phyloP scores from a whole-genome alignment of 2,113 vertebrate species.

The Stegostoma tigrinum region DNA sequence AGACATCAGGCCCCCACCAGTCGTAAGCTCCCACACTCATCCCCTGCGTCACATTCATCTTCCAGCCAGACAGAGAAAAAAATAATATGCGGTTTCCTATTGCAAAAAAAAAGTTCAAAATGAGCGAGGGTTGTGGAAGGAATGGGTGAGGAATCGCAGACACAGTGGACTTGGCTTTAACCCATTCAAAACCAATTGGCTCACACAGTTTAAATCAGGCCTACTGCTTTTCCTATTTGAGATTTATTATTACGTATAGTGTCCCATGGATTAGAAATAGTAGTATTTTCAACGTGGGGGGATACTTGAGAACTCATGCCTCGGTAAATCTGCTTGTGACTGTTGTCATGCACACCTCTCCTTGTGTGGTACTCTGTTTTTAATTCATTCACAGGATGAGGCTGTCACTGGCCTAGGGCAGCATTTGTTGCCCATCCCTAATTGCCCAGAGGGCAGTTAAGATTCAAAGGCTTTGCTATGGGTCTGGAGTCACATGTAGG shows the following conservation, averaged over 20 bases:
- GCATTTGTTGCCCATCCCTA: no score
- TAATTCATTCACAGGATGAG: no score
- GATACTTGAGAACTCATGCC: neutral
- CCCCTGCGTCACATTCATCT: slow-evolving; percentile 7
- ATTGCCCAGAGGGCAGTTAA: no score
- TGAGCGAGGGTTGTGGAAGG: neutral
- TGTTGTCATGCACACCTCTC: neutral
- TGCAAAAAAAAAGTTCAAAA: neutral
- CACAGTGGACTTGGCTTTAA: neutral
- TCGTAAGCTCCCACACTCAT: neutral
- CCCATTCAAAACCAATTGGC: neutral
- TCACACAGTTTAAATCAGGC: neutral
- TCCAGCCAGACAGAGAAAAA: neutral
- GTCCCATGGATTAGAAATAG: neutral
- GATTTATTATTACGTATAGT: neutral
- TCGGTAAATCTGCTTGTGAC: neutral
- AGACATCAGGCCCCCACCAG: neutral
- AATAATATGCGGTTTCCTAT: no score
- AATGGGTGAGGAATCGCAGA: neutral
- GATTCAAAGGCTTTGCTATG: no score
- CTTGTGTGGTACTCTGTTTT: neutral
- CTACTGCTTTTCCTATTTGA: neutral
- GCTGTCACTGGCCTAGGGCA: no score
- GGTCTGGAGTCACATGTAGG: no score
- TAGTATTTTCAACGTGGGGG: neutral